Evolutionary conservation across 2,888 invertebrate genomes (phyloP).

Genomic region (Iphiclides podalirius): DNA sequence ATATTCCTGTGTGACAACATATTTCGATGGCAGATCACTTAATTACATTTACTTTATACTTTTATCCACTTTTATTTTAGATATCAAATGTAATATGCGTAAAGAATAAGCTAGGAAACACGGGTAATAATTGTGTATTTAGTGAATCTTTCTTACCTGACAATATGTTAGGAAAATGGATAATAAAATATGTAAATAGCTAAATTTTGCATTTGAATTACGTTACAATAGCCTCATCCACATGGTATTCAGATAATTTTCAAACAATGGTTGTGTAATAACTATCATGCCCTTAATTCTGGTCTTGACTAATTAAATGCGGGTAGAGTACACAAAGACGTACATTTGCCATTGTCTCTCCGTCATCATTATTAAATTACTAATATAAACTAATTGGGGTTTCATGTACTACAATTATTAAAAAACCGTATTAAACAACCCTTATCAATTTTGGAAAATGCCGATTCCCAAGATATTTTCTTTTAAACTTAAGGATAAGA

Average conservation of each 20-base stretch:
- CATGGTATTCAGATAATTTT: conserved; percentile 1
- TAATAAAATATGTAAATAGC: no score
- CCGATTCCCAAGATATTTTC: no score
- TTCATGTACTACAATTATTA: no score
- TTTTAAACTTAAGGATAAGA: no score
- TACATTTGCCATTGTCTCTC: conserved; percentile 15
- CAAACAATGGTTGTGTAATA: conserved; percentile 14
- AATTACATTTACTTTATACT: conserved; percentile 4
- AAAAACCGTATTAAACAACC: no score
- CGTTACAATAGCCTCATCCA: neutral
- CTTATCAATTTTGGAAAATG: no score
- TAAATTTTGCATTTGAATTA: no score
- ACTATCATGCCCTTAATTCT: conserved; percentile 13
- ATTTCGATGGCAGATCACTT: conserved; percentile 20
- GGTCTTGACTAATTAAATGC: conserved; percentile 20
- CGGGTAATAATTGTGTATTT: no score
- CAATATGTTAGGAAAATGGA: no score
- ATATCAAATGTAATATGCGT: no score
- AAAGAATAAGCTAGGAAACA: no score
- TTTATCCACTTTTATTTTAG: neutral
- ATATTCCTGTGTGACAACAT: conserved; percentile 2
- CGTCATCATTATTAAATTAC: conserved; percentile 3
- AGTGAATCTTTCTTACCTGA: no score
- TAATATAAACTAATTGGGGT: neutral
- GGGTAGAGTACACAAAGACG: conserved; percentile 12